Percentiles rank a stretch among this genome's conserved stretches.
These are phyloP conservation scores for Danio choprae DNA, from an alignment of 2,797 vertebrate genomes.

Conservation along the genomic window DNA sequence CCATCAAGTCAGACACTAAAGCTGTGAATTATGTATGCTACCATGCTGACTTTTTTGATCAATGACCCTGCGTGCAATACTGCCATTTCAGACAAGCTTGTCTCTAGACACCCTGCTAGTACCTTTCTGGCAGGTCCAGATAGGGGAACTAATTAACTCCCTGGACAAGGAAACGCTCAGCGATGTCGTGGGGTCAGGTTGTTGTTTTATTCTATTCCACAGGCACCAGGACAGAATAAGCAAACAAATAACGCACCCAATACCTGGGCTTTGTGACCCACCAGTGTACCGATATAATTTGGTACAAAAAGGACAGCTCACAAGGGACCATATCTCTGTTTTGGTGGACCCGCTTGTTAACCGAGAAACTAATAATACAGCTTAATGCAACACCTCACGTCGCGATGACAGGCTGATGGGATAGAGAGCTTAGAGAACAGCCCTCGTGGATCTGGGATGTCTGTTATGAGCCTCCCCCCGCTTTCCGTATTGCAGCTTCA, in stretches of 20 bases:
- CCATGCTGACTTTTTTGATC: slow-evolving; percentile 53
- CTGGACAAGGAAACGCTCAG: slow-evolving; percentile 49
- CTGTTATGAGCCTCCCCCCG: slow-evolving; percentile 29
- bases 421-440: slow-evolving; percentile 52
- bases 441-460: slow-evolving; percentile 34
- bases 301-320: slow-evolving; percentile 34
- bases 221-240: slow-evolving; percentile 26
- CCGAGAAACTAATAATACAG: slow-evolving; percentile 52
- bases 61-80: slow-evolving; percentile 36
- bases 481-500: slow-evolving; percentile 50
- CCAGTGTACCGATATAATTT: slow-evolving; percentile 26
- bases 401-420: slow-evolving; percentile 44
- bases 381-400: slow-evolving; percentile 47
- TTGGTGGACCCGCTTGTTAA: slow-evolving; percentile 46
- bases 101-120: slow-evolving; percentile 33
- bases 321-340: slow-evolving; percentile 47
- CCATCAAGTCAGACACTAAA: slow-evolving; percentile 22
- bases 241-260: slow-evolving; percentile 31
- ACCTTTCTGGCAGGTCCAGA: slow-evolving; percentile 50
- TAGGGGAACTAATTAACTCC: slow-evolving; percentile 57
- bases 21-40: slow-evolving; percentile 32
- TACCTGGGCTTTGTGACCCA: background rate
- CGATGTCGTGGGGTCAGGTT: slow-evolving; percentile 42
- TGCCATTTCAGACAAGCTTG: slow-evolving; percentile 43
- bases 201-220: slow-evolving; percentile 49